Base-by-base conservation (phyloP, 2,888 invertebrate species). In the Drosophila emarginata region DNA sequence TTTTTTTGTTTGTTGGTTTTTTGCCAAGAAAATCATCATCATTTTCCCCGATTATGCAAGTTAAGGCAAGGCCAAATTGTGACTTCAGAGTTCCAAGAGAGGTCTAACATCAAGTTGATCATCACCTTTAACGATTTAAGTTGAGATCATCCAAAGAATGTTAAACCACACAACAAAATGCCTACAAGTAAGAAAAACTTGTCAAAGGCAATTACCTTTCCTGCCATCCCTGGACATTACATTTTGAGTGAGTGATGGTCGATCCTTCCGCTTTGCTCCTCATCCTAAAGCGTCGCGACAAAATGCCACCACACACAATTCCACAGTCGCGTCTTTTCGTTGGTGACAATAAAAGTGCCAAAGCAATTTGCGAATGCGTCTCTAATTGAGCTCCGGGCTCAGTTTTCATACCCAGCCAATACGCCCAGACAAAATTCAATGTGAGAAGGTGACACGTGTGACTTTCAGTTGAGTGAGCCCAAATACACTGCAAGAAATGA, bases 141-240 rank as follows among this genome's bases (percentile, higher is more conserved):
- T 51, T 53, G 67, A 45, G 45, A 54, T 60, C 70, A 81, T 87
- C 78, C 40, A 23, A 21, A 64, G 87, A 65, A 81, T 81, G 62
- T 81, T 81, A 84, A 88, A 69, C 73, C 61, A 65, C 70, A 87
- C 81, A 80, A 82, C 81, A 81, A 81, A 81, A 81, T 81, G 84
- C 87, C 88, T 80, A 88, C 81, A 88, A 78, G 74, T 62, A 36
- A 58, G 18, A 57, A 39, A 15, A 39, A 72, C 82, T 82, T 89
- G 89, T 90, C 89, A 90, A 87, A 83, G 86, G 72, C 90, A 89
- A 89, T 89, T 89, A 89, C 90, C 72, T 45, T 45, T 9, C 40
- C 40, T 18, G 40, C 28, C 28, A 28, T 28, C 28, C 15, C 18
- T 68, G 72, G 62, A 66, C 63, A 64, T 64, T 66, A 56, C 61